Evolutionary conservation across 2,113 vertebrate species (phyloP).

Genomic region (Cygnus atratus): DNA sequence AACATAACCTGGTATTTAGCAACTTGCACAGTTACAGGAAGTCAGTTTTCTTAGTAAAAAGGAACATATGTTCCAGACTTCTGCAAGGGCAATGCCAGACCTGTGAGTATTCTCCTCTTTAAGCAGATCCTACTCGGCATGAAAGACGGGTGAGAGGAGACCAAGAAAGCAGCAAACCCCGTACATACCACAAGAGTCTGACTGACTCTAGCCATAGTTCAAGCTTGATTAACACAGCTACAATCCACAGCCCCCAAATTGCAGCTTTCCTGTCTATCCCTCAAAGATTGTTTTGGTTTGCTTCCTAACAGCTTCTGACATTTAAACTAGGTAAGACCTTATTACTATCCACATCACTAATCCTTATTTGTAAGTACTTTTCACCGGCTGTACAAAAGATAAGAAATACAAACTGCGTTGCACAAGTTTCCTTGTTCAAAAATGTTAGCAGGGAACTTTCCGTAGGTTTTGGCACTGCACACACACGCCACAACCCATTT

Average conservation of each 20-base stretch:
- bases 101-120: neutral
- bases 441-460: neutral
- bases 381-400: neutral
- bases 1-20: conserved; percentile 16
- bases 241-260: neutral
- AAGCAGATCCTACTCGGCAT: neutral
- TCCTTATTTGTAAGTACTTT: neutral
- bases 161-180: neutral
- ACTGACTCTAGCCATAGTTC: neutral
- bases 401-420: neutral
- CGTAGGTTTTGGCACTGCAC: neutral
- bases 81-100: neutral
- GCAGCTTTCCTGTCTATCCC: neutral
- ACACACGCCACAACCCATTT: neutral
- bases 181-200: neutral
- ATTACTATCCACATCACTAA: neutral
- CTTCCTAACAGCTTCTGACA: neutral
- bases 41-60: conserved; percentile 3
- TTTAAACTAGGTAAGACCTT: neutral
- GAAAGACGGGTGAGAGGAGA: neutral
- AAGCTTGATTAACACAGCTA: neutral
- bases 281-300: neutral
- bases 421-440: neutral
- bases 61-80: neutral
- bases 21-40: conserved; percentile 23